Evolutionary conservation across 2,113 vertebrate genomes (phyloP), one percentile per base, ranked within the genome.

Genomic region (Chaetodon trifascialis): DNA sequence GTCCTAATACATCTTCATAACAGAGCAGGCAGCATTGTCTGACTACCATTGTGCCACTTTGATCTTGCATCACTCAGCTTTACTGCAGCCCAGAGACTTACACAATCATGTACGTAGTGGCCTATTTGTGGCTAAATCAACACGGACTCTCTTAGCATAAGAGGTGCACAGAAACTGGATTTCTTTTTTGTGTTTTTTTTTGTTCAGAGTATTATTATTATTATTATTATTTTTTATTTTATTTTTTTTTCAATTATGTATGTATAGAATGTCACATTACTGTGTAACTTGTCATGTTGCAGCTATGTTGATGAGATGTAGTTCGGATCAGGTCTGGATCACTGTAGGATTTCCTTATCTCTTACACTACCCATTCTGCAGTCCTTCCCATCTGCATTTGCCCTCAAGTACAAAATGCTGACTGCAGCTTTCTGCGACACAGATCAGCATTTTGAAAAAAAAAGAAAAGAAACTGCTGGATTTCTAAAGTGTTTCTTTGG

Each of bases 41-140:
- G 67, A 73, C 76, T 70, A 73, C 56, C 76, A 69, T 52, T 70
- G 73, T 55, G 62, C 67, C 59, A 42, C 76, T 72, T 71, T 65
- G 73, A 69, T 70, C 68, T 64, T 42, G 34, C 68, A 80, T 82
- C 66, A 80, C 56, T 84, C 83, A 80, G 73, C 66, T 85, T 86
- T 83, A 89, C 79, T 79, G 71, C 55, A 55, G 82, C 42, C 78
- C 21, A 25, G 75, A 76, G 70, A 80, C 66, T n/a, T 54, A 38
- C 47, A 52, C 49, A 52, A 49, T 36, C 55, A 72, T 42, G 60
- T 38, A 42, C 16, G 7, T 5, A 34, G 55, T 14, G 12, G 40
- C 40, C 16, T 30, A 15, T 67, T 67, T 42, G 51, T 34, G 15
- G 67, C 72, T 56, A 14, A 56, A 56, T 56, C 38, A 11, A 46